Base-by-base conservation (phyloP, 2,113 vertebrate genomes). In the Entelurus aequoreus region DNA sequence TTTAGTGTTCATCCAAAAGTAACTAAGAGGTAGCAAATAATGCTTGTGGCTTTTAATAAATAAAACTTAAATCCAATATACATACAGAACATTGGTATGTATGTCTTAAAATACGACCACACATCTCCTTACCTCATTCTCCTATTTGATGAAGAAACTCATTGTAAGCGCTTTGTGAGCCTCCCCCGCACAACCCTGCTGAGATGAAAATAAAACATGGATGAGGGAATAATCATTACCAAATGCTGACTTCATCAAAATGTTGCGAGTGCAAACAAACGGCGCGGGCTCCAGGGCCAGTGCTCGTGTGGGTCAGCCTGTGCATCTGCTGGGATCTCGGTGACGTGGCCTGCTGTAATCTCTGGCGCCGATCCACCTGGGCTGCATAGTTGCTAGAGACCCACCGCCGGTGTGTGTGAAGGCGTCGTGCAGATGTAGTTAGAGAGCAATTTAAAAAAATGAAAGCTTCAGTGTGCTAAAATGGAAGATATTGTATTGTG, bases 201-300 rank as follows among this genome's bases (percentile, higher is more conserved):
- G 64, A 84, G 78, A 87, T 64, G 53, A 86, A 86, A 83, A 85
- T 77, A 57, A 87, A 85, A 85, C 72, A 78, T 10, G 50, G 50
- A 46, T 38, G 44, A 54, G 73, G 69, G 69, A 77, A 76, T 79
- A 74, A 85, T 85, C 74, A 76, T 76, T 76, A 77, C 75, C 74
- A 82, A 87, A 83, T 69, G 79, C 79, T 78, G 73, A 87, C 69
- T 79, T 86, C 74, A 84, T 83, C 78, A 80, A 85, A 73, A 66
- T 12, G 8, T 50, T 60, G 11, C 60, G 35, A 64, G 61, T 73
- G 69, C 81, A 86, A 86, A 83, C 80, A 76, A 63, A 57, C 6
- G 54, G 19, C 63, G 54, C 60, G 52, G 84, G 61, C 74, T 71
- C 40, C 68, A 55, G 70, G 69, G 66, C 65, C 60, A 57, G 65